Evolutionary conservation across 2,888 invertebrate species (phyloP).

Genomic region (Choristoneura rosaceana): DNA sequence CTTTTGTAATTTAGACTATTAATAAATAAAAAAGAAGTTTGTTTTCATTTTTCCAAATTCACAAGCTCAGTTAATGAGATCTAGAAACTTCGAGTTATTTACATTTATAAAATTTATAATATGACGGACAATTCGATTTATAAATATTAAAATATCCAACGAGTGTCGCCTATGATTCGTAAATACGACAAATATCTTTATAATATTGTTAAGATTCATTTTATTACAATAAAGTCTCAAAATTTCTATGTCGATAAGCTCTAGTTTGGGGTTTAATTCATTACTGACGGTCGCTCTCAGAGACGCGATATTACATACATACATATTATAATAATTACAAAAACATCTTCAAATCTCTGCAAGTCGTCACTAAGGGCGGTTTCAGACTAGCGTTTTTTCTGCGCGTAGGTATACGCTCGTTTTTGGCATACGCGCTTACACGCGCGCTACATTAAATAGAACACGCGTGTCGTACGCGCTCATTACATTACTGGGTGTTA

Average conservation of each 20-base stretch:
- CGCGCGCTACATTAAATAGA: no score
- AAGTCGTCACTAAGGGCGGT: neutral
- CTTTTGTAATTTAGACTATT: neutral
- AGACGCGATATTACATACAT: neutral
- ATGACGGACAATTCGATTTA: conserved; percentile 26
- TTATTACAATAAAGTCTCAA: conserved; percentile 46
- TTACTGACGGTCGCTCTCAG: conserved; percentile 5
- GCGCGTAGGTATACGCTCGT: no score
- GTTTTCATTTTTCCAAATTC: conserved; percentile 10
- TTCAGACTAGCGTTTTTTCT: neutral
- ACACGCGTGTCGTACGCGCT: no score
- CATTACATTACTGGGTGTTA: no score
- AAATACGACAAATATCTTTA: conserved; percentile 47
- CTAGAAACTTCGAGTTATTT: conserved; percentile 25
- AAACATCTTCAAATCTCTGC: no score
- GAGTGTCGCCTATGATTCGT: conserved; percentile 48
- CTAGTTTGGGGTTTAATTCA: conserved; percentile 62
- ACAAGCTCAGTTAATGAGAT: conserved; percentile 32
- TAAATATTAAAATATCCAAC: conserved; percentile 20
- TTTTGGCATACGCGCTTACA: no score
- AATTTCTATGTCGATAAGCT: conserved; percentile 64
- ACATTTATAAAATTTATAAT: conserved; percentile 15
- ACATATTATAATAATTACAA: no score
- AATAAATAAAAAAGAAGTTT: neutral
- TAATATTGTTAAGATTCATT: conserved; percentile 45